Conservation (phyloP, 2,797 vertebrate genomes). For the Psittacula derbiana region DNA sequence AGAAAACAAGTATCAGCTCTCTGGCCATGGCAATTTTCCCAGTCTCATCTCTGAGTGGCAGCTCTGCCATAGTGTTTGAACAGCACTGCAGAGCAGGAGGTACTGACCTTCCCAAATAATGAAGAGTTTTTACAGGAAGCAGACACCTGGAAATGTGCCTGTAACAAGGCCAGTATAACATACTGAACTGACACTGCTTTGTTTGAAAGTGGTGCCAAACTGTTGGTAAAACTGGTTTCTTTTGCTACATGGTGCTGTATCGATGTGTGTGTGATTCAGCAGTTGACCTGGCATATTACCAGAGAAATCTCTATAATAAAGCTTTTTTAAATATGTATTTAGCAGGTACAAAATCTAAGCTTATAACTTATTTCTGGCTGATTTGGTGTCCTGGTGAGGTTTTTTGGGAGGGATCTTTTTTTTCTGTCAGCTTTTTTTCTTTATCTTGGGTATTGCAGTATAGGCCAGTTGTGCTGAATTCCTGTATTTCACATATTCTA, state of each 20-base stretch:
- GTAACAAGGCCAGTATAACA: background rate
- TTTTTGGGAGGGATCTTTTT: background rate
- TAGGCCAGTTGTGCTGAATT: background rate
- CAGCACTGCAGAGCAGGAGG: background rate
- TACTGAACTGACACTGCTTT: background rate
- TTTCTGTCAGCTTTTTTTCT: background rate
- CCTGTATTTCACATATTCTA: background rate
- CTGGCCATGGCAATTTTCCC: conserved; percentile 59
- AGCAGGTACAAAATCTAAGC: background rate
- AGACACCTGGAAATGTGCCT: background rate
- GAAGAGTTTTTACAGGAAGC: background rate
- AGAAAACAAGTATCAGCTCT: conserved; percentile 39
- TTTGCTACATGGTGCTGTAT: background rate
- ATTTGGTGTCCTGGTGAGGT: fast-evolving
- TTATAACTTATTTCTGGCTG: background rate
- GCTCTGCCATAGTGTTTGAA: background rate
- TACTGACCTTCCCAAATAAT: conserved; percentile 65
- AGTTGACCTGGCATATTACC: background rate
- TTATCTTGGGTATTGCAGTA: background rate
- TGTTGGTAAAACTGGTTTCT: background rate
- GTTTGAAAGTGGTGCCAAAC: background rate
- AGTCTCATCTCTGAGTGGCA: conserved; percentile 60
- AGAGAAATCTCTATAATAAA: background rate
- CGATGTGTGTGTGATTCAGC: background rate
- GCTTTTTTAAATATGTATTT: background rate